A percentile compares a stretch with the other conserved stretches of the same genome.
phyloP scores from a whole-genome alignment of 2,113 vertebrate genomes.

The Rostratula benghalensis region DNA sequence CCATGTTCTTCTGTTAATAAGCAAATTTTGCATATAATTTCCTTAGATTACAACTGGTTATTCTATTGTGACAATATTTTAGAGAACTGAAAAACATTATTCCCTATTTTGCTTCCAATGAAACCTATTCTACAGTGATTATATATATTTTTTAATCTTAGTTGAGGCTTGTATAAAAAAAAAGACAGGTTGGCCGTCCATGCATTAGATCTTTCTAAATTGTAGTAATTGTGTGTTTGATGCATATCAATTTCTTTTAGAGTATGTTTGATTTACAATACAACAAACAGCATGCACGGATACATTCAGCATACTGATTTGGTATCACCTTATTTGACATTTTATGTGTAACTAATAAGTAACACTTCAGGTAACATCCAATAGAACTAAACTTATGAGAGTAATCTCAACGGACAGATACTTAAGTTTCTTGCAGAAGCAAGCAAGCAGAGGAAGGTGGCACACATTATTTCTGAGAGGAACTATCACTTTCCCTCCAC shows the following conservation, averaged over 20 bases:
- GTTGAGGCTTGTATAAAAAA: not conserved
- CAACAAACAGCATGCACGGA: not conserved
- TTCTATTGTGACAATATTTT: not conserved
- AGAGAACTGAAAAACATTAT: not conserved
- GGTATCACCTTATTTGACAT: not conserved
- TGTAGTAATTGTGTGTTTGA: not conserved
- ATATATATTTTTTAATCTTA: not conserved
- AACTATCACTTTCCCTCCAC: not conserved
- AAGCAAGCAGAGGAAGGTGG: not conserved
- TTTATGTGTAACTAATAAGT: not conserved
- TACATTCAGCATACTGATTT: not conserved
- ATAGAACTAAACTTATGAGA: not conserved
- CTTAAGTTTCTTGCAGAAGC: not conserved
- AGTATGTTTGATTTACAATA: not conserved
- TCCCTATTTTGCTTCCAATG: not conserved
- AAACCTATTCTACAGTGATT: not conserved
- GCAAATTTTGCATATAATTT: not conserved
- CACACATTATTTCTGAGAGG: not conserved
- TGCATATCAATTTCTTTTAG: not conserved
- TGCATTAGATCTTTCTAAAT: not conserved
- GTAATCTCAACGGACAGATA: not conserved
- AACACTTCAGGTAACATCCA: not conserved
- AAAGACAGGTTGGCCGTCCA: not conserved
- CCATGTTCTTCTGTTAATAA: not conserved
- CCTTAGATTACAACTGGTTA: not conserved